Percentiles rank a stretch among this genome's conserved stretches.
phyloP scores from a whole-genome alignment of 2,113 vertebrate genomes.

The Psettodes erumei region DNA sequence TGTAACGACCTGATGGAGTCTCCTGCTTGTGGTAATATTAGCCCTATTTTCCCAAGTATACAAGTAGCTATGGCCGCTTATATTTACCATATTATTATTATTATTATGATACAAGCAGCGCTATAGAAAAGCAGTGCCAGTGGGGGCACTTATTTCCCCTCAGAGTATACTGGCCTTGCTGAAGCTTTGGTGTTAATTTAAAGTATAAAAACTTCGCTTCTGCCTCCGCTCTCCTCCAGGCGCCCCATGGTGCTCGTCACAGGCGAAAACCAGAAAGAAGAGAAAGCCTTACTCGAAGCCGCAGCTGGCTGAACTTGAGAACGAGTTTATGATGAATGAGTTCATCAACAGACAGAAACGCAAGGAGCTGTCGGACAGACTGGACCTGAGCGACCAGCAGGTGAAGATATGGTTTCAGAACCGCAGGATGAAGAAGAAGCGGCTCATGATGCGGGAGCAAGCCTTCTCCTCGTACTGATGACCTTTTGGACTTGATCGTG shows the following conservation, averaged over 20 bases:
- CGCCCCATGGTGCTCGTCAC: slow-evolving; percentile 90
- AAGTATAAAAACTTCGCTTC: slow-evolving; percentile 42
- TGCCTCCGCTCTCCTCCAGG: slow-evolving; percentile 77
- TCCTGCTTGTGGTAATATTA: not conserved
- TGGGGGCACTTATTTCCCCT: not conserved
- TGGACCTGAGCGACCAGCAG: slow-evolving; percentile 88
- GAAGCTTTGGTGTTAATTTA: slow-evolving; percentile 25
- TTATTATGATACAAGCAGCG: not conserved
- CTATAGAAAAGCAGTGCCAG: not conserved
- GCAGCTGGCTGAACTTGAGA: slow-evolving; percentile 94
- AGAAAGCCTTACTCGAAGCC: slow-evolving; percentile 94
- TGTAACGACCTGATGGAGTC: not conserved
- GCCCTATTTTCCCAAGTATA: not conserved
- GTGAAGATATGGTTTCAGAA: slow-evolving; percentile 90
- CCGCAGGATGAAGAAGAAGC: slow-evolving; percentile 96
- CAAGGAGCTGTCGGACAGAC: slow-evolving; percentile 92
- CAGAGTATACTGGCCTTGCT: not conserved
- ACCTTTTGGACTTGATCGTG: slow-evolving; percentile 73
- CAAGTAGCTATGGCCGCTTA: not conserved
- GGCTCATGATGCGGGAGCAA: slow-evolving; percentile 91
- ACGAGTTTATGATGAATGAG: slow-evolving; percentile 93
- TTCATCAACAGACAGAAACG: slow-evolving; percentile 96
- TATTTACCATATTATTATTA: not conserved
- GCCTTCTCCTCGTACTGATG: slow-evolving; percentile 84
- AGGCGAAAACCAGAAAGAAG: slow-evolving; percentile 91